A percentile compares a stretch with the other conserved stretches of the same genome.
Conservation (phyloP, 2,888 invertebrate genomes). For the Chironomus tentans region DNA sequence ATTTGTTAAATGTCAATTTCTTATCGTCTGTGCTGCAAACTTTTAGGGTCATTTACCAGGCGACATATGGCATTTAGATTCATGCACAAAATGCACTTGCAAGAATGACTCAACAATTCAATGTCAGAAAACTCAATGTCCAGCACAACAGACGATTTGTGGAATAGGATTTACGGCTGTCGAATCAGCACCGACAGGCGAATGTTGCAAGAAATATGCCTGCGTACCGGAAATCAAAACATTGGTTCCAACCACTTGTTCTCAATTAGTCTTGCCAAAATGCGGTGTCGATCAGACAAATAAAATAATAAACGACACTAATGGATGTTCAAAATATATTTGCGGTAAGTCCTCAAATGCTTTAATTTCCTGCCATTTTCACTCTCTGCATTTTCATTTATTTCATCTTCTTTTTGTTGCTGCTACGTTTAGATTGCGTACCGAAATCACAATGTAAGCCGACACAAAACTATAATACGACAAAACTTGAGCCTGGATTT, state of each 20-base stretch:
- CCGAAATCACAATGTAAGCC: conserved; percentile 59
- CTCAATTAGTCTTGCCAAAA: conserved; percentile 55
- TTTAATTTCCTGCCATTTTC: neutral
- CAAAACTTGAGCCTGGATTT: conserved; percentile 52
- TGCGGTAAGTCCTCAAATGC: conserved; percentile 49
- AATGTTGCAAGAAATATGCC: conserved; percentile 61
- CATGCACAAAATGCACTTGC: conserved; percentile 67
- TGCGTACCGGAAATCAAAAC: conserved; percentile 48
- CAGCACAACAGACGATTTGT: conserved; percentile 49
- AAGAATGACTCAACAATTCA: conserved; percentile 46
- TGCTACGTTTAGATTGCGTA: conserved; percentile 61
- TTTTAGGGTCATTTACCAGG: conserved; percentile 51
- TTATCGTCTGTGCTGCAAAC: neutral
- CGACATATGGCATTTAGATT: conserved; percentile 54
- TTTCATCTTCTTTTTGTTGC: conserved; percentile 22
- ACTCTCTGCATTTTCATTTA: neutral
- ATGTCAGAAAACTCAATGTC: conserved; percentile 55
- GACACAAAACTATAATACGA: conserved; percentile 33
- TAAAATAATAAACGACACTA: conserved; percentile 53
- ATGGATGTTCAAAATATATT: conserved; percentile 63
- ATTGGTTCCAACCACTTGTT: conserved; percentile 44
- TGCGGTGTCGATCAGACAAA: conserved; percentile 64
- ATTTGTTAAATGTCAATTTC: neutral
- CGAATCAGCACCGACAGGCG: conserved; percentile 46
- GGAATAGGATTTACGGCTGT: conserved; percentile 50